phyloP scores from a whole-genome alignment of 2,797 vertebrate genomes.

The Lerista edwardsae region DNA sequence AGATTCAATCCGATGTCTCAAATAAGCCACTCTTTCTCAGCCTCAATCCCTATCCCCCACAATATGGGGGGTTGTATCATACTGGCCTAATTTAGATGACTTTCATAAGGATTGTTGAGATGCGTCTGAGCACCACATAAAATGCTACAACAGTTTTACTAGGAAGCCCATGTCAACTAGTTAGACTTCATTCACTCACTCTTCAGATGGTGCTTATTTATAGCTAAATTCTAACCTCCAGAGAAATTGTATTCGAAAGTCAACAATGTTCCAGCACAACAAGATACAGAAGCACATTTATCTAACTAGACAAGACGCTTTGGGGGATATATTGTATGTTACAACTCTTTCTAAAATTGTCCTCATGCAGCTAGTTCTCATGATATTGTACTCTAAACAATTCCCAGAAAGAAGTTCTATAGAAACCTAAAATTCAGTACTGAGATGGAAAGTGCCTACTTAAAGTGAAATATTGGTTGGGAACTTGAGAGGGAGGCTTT shows the following conservation, averaged over 20 bases:
- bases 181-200: neutral
- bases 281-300: slow-evolving; percentile 37
- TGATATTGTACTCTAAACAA: neutral
- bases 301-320: slow-evolving; percentile 25
- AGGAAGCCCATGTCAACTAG: slow-evolving; percentile 13
- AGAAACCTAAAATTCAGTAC: slow-evolving; percentile 33
- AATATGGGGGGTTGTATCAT: neutral
- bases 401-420: slow-evolving; percentile 11
- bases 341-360: slow-evolving; percentile 36
- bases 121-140: neutral
- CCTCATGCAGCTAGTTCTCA: slow-evolving; percentile 10
- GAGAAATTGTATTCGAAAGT: slow-evolving; percentile 48
- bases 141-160: neutral
- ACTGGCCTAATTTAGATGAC: neutral
- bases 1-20: neutral
- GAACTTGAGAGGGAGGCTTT: neutral
- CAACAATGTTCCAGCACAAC: slow-evolving; percentile 35
- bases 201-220: slow-evolving; percentile 40
- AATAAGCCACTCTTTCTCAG: neutral
- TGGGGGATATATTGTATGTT: neutral
- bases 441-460: slow-evolving; percentile 31
- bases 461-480: neutral
- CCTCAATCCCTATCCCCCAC: neutral
- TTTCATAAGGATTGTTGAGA: neutral
- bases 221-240: slow-evolving; percentile 41